A percentile compares a stretch with the other conserved stretches of the same genome.
These are phyloP conservation scores for Drosophila lacicola DNA, from an alignment of 2,888 invertebrate species.

Conservation along the genomic window DNA sequence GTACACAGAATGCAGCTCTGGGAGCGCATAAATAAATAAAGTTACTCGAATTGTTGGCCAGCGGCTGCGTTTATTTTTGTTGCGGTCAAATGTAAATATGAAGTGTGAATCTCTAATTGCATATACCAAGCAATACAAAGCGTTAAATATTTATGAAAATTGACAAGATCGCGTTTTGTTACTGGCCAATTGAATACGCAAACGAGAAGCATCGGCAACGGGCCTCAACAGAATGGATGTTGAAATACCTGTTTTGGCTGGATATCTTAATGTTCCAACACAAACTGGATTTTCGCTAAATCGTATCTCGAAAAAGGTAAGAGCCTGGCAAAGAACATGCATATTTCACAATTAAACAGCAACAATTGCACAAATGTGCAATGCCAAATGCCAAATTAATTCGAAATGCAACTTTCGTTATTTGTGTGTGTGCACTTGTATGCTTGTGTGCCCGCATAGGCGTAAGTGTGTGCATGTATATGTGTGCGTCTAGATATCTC, in stretches of 20 bases:
- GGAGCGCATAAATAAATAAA: constrained; percentile 72
- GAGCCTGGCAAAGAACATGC: constrained; percentile 43
- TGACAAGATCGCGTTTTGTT: constrained; percentile 30
- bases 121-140: constrained; percentile 31
- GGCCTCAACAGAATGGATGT: constrained; percentile 87
- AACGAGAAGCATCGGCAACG: constrained; percentile 53
- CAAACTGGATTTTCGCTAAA: constrained; percentile 89
- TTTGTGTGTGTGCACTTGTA: constrained; percentile 5
- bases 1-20: constrained; percentile 50
- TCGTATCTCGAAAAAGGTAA: constrained; percentile 91
- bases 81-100: constrained; percentile 68
- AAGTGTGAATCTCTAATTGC: constrained; percentile 55
- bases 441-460: not conserved
- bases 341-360: constrained; percentile 15
- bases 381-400: constrained; percentile 5
- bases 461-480: constrained; percentile 7
- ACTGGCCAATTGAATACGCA: constrained; percentile 39
- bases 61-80: constrained; percentile 57
- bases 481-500: constrained; percentile 48
- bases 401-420: constrained; percentile 2
- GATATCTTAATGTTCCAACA: constrained; percentile 92
- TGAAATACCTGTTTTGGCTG: constrained; percentile 91
- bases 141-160: constrained; percentile 36
- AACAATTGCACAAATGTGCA: constrained; percentile 16
- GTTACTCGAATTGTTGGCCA: constrained; percentile 51